Evolutionary conservation across 92 coral and sea anemone species (phyloP).

Genomic region (Scolanthus callimorphus): DNA sequence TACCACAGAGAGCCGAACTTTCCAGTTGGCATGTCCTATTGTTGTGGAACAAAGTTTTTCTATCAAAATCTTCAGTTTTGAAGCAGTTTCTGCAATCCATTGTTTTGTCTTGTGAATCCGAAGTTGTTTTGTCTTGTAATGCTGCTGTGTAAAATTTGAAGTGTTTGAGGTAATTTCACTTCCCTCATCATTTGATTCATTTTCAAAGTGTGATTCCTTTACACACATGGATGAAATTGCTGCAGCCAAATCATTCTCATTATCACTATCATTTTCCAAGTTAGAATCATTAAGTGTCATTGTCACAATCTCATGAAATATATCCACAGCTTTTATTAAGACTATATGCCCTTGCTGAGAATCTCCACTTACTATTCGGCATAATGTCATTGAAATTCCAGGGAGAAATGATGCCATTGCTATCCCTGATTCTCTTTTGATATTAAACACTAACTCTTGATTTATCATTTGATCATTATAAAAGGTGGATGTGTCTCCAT

Average conservation of each 20-base stretch:
- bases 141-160: conserved; percentile 10
- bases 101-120: conserved; percentile 31
- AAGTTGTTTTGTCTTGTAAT: conserved; percentile 33
- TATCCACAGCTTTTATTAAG: conserved; percentile 51
- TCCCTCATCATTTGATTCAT: neutral
- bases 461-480: conserved; percentile 8
- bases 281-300: conserved; percentile 76
- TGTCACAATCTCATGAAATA: conserved; percentile 58
- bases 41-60: conserved; percentile 42
- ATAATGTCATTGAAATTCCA: conserved; percentile 77
- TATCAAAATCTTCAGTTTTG: conserved; percentile 70
- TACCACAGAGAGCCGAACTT: conserved; percentile 67
- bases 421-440: conserved; percentile 36
- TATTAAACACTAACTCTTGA: conserved; percentile 30
- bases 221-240: conserved; percentile 38
- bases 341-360: conserved; percentile 73
- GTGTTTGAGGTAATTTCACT: neutral
- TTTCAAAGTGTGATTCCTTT: neutral
- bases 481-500: neutral
- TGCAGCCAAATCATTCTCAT: conserved; percentile 35
- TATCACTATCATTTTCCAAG: conserved; percentile 28
- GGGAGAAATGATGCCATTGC: conserved; percentile 89
- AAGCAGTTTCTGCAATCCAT: conserved; percentile 71
- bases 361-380: conserved; percentile 57
- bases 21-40: conserved; percentile 72